Evolutionary conservation across 2,888 invertebrate genomes (phyloP).

Genomic region (Prosapia bicincta): DNA sequence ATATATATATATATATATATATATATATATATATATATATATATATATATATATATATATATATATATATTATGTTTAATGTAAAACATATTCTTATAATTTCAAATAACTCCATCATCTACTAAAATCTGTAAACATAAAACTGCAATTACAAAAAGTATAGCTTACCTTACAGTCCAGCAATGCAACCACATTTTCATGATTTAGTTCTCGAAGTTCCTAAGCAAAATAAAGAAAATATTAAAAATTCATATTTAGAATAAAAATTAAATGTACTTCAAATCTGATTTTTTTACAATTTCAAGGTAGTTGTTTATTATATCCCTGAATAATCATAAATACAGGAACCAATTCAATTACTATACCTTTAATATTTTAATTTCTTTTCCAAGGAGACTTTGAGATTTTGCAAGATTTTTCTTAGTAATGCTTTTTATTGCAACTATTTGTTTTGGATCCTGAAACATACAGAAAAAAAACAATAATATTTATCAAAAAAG

Average conservation of each 20-base stretch:
- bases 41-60: no score
- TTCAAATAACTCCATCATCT: no score
- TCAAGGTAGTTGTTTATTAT: no score
- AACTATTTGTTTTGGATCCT: conserved; percentile 84
- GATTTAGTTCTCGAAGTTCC: conserved; percentile 95
- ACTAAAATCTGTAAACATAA: no score
- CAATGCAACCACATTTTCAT: conserved; percentile 97
- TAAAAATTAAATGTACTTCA: background rate
- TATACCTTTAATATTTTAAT: conserved; percentile 93
- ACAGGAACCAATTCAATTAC: background rate
- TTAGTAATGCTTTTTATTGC: conserved; percentile 98
- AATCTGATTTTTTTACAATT: no score
- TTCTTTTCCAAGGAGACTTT: conserved; percentile 96
- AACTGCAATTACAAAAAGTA: no score
- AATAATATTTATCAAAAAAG: conserved; percentile 5
- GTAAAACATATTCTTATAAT: no score
- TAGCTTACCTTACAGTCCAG: conserved; percentile 83
- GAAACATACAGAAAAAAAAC: conserved; percentile 45
- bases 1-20: no score
- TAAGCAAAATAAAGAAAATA: conserved; percentile 44
- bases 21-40: no score
- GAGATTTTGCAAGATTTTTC: conserved; percentile 95
- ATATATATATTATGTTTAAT: no score
- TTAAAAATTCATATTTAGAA: background rate
- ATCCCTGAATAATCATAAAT: background rate